phyloP scores from a whole-genome alignment of 2,113 vertebrate species.

The Calyptommatus sinebrachiatus region DNA sequence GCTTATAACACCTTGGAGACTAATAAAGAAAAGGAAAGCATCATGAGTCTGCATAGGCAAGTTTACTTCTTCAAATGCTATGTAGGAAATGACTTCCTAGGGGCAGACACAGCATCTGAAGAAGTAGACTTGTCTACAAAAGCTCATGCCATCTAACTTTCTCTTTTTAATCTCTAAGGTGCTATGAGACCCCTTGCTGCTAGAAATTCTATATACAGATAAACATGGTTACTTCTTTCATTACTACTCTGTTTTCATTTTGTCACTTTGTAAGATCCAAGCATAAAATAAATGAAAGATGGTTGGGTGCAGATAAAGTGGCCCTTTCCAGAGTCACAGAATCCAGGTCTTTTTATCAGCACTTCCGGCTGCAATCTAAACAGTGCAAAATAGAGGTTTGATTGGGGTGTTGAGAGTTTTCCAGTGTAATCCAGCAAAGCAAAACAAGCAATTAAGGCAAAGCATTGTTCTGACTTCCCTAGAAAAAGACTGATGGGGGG shows the following conservation, averaged over 20 bases:
- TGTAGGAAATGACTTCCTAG: too few species aligned
- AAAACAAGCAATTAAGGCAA: slow-evolving; percentile 3
- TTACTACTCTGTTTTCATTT: not conserved
- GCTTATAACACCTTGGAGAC: too few species aligned
- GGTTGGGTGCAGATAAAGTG: not conserved
- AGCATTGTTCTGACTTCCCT: slow-evolving; percentile 45
- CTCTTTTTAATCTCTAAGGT: too few species aligned
- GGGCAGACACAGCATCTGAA: too few species aligned
- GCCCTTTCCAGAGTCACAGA: not conserved
- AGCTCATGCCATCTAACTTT: too few species aligned
- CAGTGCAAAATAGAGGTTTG: slow-evolving; percentile 10
- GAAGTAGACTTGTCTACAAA: too few species aligned
- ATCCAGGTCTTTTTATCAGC: not conserved
- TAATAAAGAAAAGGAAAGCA: too few species aligned
- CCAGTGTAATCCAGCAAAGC: slow-evolving; percentile 10
- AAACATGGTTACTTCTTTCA: too few species aligned
- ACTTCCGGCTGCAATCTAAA: slow-evolving; percentile 16
- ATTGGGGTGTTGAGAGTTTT: slow-evolving; percentile 40
- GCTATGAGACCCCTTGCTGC: too few species aligned
- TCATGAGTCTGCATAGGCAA: too few species aligned
- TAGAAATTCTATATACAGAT: too few species aligned
- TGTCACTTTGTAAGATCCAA: not conserved
- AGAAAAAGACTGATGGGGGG: not conserved
- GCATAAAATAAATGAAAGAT: not conserved
- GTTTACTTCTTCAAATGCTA: too few species aligned